These are phyloP conservation scores for Hemicordylus capensis DNA, from an alignment of 2,113 vertebrate genomes.

Conservation along the genomic window DNA sequence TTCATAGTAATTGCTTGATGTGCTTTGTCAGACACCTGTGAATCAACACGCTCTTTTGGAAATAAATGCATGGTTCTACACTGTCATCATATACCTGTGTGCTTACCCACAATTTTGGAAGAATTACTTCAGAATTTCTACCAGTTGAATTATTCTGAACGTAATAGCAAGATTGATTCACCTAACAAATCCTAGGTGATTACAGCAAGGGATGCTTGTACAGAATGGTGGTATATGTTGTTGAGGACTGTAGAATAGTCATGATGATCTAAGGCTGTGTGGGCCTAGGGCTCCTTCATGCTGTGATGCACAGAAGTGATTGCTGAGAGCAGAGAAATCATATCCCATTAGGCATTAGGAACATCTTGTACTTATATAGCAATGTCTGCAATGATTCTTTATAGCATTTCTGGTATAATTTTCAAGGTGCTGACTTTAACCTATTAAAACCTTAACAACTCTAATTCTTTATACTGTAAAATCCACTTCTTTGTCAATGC, in stretches of 20 bases:
- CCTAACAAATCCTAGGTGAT: not conserved
- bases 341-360: not conserved
- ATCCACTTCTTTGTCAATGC: not conserved
- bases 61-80: not conserved
- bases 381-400: not conserved
- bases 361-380: not conserved
- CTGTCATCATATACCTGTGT: not conserved
- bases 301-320: not conserved
- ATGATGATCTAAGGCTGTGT: too few relatives aligned
- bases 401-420: too few relatives aligned
- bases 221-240: not conserved
- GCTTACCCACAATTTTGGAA: not conserved
- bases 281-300: too few relatives aligned
- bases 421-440: not conserved
- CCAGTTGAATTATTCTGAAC: not conserved
- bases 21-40: not conserved
- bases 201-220: not conserved
- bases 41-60: not conserved
- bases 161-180: not conserved
- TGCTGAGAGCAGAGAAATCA: not conserved
- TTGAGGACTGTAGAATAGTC: not conserved
- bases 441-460: not conserved
- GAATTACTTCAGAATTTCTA: not conserved
- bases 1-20: not conserved
- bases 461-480: not conserved